Evolutionary conservation across 2,797 vertebrate species (phyloP).

Genomic region (Rhodeus uyekii): DNA sequence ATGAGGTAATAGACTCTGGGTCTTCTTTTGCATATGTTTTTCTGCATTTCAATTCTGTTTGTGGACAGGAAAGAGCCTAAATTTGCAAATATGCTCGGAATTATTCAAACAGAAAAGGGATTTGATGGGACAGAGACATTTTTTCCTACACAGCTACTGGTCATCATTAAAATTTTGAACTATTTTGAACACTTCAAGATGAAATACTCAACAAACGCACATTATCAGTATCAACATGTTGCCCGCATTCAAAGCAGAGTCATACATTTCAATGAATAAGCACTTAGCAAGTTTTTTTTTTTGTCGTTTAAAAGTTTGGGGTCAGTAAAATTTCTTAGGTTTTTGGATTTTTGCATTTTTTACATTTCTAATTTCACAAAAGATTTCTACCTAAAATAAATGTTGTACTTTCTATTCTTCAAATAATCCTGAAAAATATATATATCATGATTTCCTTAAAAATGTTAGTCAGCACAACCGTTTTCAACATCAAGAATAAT

Average conservation of each 20-base stretch:
- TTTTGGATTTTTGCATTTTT: no score
- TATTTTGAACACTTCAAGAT: neutral
- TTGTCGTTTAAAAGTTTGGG: neutral
- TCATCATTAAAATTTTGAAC: neutral
- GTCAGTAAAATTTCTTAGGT: neutral
- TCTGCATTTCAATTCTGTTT: slow-evolving; percentile 21
- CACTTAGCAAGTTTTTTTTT: neutral
- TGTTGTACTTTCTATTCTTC: neutral
- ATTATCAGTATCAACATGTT: neutral
- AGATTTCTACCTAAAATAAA: neutral
- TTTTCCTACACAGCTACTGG: neutral
- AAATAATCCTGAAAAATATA: neutral
- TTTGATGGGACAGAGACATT: slow-evolving; percentile 17
- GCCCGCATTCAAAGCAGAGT: neutral
- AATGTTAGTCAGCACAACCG: neutral
- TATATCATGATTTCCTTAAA: neutral
- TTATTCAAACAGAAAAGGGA: slow-evolving; percentile 9
- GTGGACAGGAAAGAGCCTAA: neutral
- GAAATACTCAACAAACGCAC: neutral
- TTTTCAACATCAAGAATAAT: neutral
- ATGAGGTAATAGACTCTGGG: slow-evolving; percentile 16
- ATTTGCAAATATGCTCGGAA: neutral
- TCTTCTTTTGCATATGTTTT: neutral
- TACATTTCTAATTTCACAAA: neutral
- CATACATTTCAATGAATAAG: neutral